Evolutionary conservation across 2,888 invertebrate species (phyloP).

Genomic region (Drosophila lutescens): DNA sequence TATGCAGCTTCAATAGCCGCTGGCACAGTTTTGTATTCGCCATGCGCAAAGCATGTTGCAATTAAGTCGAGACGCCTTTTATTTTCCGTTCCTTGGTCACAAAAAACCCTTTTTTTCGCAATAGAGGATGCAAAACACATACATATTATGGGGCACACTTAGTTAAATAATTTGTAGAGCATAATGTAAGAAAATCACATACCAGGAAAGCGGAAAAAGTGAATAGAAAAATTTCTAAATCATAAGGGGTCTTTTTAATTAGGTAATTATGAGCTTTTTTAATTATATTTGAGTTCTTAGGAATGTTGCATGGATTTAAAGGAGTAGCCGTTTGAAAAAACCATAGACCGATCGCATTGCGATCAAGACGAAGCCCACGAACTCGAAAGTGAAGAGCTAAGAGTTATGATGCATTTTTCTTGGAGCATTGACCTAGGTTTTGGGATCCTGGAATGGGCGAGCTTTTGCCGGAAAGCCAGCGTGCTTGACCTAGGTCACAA

Average conservation of each 20-base stretch:
- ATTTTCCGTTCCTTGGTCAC: not conserved
- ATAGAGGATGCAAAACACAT: not conserved
- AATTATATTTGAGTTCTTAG: not conserved
- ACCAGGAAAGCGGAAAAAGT: not conserved
- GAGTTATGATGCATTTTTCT: not conserved
- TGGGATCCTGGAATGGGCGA: not conserved
- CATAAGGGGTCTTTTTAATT: not conserved
- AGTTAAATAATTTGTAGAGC: no score
- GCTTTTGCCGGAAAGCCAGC: not conserved
- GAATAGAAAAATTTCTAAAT: not conserved
- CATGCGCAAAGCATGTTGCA: conserved; percentile 57
- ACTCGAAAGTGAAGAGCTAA: not conserved
- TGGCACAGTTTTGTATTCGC: conserved; percentile 51
- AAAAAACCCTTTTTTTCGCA: not conserved
- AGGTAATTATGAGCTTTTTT: not conserved
- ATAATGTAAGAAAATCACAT: no score
- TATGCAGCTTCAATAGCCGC: conserved; percentile 39
- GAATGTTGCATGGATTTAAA: no score
- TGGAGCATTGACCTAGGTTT: conserved; percentile 5
- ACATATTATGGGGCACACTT: not conserved
- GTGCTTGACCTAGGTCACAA: not conserved
- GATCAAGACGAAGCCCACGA: not conserved
- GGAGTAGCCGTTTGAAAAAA: not conserved
- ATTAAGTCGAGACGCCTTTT: conserved; percentile 7
- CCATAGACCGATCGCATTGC: not conserved